Evolutionary conservation across 1,140 invertebrate genomes (phyloP), one percentile per base, ranked within the genome.

Genomic region (Akabosia matsudoensis): DNA sequence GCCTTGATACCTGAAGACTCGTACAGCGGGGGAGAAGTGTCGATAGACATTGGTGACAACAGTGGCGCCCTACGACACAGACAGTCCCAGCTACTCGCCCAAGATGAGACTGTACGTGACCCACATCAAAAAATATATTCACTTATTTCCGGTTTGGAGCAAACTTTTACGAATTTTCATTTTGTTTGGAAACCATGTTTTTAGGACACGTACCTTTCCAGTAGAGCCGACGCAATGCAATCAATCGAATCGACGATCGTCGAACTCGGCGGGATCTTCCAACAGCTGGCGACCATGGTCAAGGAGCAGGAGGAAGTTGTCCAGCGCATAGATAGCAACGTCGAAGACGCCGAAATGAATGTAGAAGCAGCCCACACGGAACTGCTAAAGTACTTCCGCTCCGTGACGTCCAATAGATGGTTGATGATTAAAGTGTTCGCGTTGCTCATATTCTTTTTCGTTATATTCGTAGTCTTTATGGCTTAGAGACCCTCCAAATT

Each of bases 231-330:
- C 84, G 97, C 97, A 0, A 99, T 99, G 96, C 95, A 98, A 85
- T 98, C 95, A 84, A 99, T 99, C 83, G 97, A 99, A 86, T 95
- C 94, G 14, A 99, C 97, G 33, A 99, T 99, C 83, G 95, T 99
- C 18, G 97, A 99, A 87, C 86, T 99, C n/a, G 97, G 97, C 4
- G 94, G 93, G 54, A 99, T 99, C 84, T 99, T 99, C 84, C 93
- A 95, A 83, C 97, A 99, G 84, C 86, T 99, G 79, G 97, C 97
- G 24, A 92, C 95, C 83, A 97, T 99, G 95, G 97, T 99, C 28
- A 97, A 98, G 84, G 97, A 99, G 86, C 98, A 99, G 86, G 97
- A 98, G 86, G 97, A 99, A 88, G 94, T 97, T 86, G 97, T 99
- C 24, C 94, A 96, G 82, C 90, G 92, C 91, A 92, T 84, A 79